These are phyloP conservation scores for Mus pahari DNA, from an alignment of 2,113 vertebrate genomes.

Conservation along the genomic window DNA sequence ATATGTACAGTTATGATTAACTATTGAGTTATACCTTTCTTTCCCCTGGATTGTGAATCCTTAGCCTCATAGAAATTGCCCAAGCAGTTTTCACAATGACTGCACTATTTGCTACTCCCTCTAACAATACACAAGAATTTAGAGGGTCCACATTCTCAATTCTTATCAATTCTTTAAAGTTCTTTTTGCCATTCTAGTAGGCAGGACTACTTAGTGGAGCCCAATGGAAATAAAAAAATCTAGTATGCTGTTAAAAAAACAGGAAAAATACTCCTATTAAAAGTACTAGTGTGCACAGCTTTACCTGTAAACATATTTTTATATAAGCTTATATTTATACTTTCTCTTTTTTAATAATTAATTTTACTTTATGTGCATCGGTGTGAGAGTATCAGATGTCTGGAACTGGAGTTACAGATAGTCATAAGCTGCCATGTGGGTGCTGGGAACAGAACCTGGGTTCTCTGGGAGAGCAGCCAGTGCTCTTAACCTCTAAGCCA, in stretches of 20 bases:
- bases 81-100: conserved; percentile 40
- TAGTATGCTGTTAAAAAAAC: conserved; percentile 36
- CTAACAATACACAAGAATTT: neutral
- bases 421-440: too few relatives aligned
- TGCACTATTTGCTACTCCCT: conserved; percentile 19
- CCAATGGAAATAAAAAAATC: conserved; percentile 46
- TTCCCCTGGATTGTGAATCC: neutral
- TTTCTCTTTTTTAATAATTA: too few relatives aligned
- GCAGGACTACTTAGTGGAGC: neutral
- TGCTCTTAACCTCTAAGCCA: too few relatives aligned
- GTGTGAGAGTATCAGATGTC: too few relatives aligned
- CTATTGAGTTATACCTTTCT: neutral
- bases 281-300: neutral
- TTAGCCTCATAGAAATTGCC: conserved; percentile 27
- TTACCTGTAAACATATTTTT: conserved; percentile 37
- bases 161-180: neutral
- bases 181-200: conserved; percentile 44
- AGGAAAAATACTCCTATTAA: neutral
- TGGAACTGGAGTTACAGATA: too few relatives aligned
- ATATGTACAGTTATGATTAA: neutral
- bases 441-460: too few relatives aligned
- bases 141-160: neutral
- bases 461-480: too few relatives aligned
- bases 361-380: too few relatives aligned
- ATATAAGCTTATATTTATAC: conserved; percentile 5